A percentile compares a stretch with the other conserved stretches of the same genome.
These are phyloP conservation scores for Odobenus rosmarus DNA, from an alignment of 2,113 vertebrate genomes.

Conservation along the genomic window DNA sequence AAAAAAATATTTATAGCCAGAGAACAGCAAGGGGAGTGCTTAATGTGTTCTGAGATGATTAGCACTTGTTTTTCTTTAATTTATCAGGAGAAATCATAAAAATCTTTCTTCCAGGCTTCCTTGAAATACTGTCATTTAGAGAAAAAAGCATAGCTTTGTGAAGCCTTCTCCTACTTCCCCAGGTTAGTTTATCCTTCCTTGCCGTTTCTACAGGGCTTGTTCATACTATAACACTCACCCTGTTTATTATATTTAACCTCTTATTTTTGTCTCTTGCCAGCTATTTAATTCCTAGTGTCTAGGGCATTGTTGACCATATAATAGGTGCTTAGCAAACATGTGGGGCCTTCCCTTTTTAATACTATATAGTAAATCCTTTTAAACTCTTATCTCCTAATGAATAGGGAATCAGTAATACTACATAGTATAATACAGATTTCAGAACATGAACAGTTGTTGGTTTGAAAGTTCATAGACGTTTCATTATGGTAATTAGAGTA, in stretches of 20 bases:
- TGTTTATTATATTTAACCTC: background rate
- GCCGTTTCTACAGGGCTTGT: background rate
- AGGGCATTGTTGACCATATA: background rate
- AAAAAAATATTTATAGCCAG: background rate
- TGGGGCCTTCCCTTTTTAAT: background rate
- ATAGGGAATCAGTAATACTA: background rate
- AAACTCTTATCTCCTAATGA: background rate
- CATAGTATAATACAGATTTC: background rate
- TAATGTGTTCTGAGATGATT: background rate
- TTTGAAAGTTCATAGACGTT: background rate
- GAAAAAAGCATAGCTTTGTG: background rate
- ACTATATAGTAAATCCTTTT: background rate
- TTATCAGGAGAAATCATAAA: background rate
- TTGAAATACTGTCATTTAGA: background rate
- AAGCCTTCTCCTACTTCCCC: background rate
- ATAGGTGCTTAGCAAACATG: background rate
- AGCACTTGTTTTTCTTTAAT: background rate
- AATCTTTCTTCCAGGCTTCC: background rate
- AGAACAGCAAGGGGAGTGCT: background rate
- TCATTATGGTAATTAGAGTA: background rate
- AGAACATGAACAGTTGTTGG: background rate
- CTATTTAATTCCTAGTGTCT: background rate
- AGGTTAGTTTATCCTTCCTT: background rate
- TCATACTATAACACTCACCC: background rate
- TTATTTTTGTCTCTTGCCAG: background rate